Evolutionary conservation across 2,113 vertebrate genomes (phyloP).

Genomic region (Carassius carassius): DNA sequence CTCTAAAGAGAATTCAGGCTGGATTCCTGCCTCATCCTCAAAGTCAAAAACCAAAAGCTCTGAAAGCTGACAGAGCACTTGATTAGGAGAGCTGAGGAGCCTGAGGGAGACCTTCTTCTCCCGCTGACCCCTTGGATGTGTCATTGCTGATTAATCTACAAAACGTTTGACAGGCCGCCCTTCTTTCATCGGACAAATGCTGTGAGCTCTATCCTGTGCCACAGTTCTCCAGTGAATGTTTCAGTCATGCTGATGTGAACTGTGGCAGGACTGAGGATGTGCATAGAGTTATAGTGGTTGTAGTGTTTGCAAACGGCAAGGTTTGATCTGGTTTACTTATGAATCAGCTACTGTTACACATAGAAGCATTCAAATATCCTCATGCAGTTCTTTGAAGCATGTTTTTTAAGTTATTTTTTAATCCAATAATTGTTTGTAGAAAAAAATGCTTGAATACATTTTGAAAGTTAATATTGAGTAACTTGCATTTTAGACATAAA

Average conservation of each 20-base stretch:
- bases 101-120: slow-evolving; percentile 66
- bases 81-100: slow-evolving; percentile 69
- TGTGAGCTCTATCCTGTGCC: slow-evolving; percentile 61
- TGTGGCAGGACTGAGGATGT: slow-evolving; percentile 17
- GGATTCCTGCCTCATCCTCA: slow-evolving; percentile 49
- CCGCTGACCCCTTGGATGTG: slow-evolving; percentile 69
- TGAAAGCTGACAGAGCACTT: slow-evolving; percentile 44
- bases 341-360: background rate
- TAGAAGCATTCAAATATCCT: background rate
- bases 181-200: slow-evolving; percentile 65
- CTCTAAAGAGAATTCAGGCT: slow-evolving; percentile 47
- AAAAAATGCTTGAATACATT: background rate
- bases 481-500: no score
- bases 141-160: slow-evolving; percentile 71
- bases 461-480: no score
- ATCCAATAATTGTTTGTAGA: background rate
- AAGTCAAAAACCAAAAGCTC: slow-evolving; percentile 45
- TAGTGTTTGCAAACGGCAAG: slow-evolving; percentile 2
- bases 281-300: background rate
- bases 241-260: slow-evolving; percentile 57
- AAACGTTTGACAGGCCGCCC: slow-evolving; percentile 65
- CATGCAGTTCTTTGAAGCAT: background rate
- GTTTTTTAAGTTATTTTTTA: background rate
- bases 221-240: slow-evolving; percentile 60
- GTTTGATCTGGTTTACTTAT: background rate